Conservation (phyloP, 2,113 vertebrate genomes). For the Vicugna pacos region DNA sequence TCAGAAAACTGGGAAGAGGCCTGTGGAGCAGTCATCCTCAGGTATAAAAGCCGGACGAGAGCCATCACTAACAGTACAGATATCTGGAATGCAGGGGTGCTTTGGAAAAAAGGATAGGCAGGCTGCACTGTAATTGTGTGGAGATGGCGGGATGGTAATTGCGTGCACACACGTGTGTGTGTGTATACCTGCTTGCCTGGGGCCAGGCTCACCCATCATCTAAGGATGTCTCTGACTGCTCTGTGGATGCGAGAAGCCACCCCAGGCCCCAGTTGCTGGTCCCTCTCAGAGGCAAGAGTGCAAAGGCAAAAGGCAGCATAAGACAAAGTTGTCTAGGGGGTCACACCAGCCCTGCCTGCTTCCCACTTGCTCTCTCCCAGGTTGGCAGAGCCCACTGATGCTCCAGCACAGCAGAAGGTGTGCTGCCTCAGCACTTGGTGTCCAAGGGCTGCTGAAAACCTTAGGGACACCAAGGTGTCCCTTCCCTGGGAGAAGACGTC, state of each 20-base stretch:
- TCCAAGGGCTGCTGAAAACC: not conserved
- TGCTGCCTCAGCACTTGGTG: not conserved
- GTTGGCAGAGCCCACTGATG: not conserved
- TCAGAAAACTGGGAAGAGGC: not conserved
- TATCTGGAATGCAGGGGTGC: not conserved
- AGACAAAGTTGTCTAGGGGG: not conserved
- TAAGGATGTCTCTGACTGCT: not conserved
- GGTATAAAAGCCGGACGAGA: not conserved
- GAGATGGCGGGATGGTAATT: not conserved
- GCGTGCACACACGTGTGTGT: fast-evolving
- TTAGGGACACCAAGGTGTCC: not conserved
- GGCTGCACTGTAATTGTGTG: not conserved
- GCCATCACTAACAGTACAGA: too few species aligned
- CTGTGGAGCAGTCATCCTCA: not conserved
- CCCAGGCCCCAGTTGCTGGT: not conserved
- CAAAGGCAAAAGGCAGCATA: not conserved
- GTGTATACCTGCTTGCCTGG: fast-evolving
- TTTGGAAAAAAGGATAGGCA: not conserved
- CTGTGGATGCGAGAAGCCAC: not conserved
- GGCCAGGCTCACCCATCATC: not conserved
- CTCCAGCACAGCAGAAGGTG: not conserved
- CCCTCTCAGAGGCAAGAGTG: not conserved
- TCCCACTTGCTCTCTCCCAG: not conserved
- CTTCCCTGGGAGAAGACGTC: not conserved
- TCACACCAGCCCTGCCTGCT: not conserved